phyloP scores from a whole-genome alignment of 2,113 vertebrate species.

The Elachura formosa region DNA sequence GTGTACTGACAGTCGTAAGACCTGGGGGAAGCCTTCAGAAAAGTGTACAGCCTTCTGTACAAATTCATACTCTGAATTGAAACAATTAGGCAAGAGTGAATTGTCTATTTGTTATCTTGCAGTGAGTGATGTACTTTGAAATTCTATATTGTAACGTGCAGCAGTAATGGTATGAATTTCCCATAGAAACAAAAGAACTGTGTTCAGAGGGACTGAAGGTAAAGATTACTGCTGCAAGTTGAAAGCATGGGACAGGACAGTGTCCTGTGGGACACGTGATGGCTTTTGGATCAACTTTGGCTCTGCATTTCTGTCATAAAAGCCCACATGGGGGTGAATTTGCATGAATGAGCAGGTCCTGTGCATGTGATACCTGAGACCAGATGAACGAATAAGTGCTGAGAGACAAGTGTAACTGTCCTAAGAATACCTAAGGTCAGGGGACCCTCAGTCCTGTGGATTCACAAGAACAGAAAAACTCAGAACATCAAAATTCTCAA shows the following conservation, averaged over 20 bases:
- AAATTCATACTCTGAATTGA: not conserved
- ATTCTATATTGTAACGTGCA: not conserved
- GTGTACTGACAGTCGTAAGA: accelerated
- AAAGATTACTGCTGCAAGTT: not conserved
- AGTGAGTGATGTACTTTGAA: not conserved
- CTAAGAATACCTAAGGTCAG: not conserved
- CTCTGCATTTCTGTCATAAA: not conserved
- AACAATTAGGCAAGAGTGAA: not conserved
- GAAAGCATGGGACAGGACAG: not conserved
- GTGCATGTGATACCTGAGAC: not conserved
- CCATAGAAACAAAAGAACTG: not conserved
- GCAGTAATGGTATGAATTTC: not conserved
- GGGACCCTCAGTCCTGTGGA: not conserved
- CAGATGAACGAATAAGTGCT: not conserved
- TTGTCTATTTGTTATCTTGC: not conserved
- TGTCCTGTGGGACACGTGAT: not conserved
- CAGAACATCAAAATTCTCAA: not conserved
- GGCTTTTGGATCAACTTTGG: not conserved
- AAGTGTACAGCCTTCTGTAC: not conserved
- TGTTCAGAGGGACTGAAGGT: not conserved
- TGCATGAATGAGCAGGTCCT: not conserved
- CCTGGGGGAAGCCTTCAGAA: not conserved
- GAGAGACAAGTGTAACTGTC: not conserved
- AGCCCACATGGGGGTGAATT: not conserved
- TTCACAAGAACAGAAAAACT: not conserved